Evolutionary conservation across 2,113 vertebrate genomes (phyloP), one percentile per base, ranked within the genome.

Genomic region (Aphyosemion australe): DNA sequence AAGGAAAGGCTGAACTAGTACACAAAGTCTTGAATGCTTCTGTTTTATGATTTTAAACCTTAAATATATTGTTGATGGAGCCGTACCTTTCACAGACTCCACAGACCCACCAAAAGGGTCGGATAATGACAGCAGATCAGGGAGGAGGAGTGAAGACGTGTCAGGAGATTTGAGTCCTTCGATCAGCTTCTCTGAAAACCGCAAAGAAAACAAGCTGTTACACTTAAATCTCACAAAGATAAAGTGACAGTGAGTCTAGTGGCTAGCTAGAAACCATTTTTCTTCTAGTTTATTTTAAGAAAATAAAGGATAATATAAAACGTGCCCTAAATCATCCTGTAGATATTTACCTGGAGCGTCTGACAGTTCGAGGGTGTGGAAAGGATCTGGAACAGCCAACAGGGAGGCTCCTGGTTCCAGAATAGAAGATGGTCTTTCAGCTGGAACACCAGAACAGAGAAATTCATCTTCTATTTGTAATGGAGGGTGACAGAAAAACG

Each of bases 151-250:
- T 0, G 95, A 94, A 69, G 96, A 93, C 34, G 94, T 93, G 72
- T 99, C 97, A 47, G 97, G 97, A 92, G 96, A 98, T 91, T 98
- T 98, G 77, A 99, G 95, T 80, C 97, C 97, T 92, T 99, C 97
- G 74, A 99, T 99, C 88, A 99, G 93, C 89, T 99, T 99, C 87
- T 97, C 97, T 99, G 86, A 31, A 82, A 20, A 8, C n/a, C 42
- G 16, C 48, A 42, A 8, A 42, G 49, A 65, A 10, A 43, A 54
- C 21, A 52, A 59, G 8, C 11, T 52, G 21, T 45, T 60, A 4
- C 9, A 37, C 1, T 37, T 37, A 37, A 26, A 8, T 37, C 34
- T 5, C 6, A 37, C 34, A 37, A 6, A 37, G 4, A 10, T 37
- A 10, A 9, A 12, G 41, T 42, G 41, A 42, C 41, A 42, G 32